Conservation (phyloP, 1,140 invertebrate species). For the Drosophila truncata region DNA sequence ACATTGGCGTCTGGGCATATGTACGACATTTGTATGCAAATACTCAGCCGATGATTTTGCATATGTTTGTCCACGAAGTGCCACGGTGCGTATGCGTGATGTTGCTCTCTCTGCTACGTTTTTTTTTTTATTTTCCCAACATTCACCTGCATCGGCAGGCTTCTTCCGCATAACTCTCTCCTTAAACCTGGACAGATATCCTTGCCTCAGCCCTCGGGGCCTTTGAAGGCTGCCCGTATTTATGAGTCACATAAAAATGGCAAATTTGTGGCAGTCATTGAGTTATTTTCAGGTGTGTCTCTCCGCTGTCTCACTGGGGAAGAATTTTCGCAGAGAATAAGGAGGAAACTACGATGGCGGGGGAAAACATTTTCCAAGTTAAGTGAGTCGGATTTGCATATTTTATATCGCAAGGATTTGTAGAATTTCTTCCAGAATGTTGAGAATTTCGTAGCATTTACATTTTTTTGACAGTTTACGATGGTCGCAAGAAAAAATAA, state of each 20-base stretch:
- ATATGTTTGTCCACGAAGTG: constrained; percentile 54
- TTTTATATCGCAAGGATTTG: constrained; percentile 37
- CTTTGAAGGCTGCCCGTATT: constrained; percentile 51
- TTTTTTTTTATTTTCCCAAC: constrained; percentile 35
- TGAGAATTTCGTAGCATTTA: constrained; percentile 41
- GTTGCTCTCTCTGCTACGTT: constrained; percentile 19
- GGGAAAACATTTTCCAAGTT: constrained; percentile 31
- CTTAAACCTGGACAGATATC: constrained; percentile 23
- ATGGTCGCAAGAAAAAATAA: not conserved
- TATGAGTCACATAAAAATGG: constrained; percentile 61
- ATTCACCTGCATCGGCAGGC: constrained; percentile 49
- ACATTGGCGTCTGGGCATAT: constrained; percentile 37
- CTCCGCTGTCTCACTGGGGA: constrained; percentile 40
- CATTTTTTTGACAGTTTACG: constrained; percentile 46
- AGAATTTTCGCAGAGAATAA: constrained; percentile 24
- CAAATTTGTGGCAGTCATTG: constrained; percentile 61
- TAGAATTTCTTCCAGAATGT: constrained; percentile 45
- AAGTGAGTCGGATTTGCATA: constrained; percentile 54
- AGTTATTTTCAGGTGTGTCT: constrained; percentile 49
- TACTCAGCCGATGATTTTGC: constrained; percentile 63
- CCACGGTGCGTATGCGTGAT: constrained; percentile 65
- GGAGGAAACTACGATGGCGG: constrained; percentile 5
- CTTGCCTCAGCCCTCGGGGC: constrained; percentile 20
- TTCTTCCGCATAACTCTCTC: constrained; percentile 1
- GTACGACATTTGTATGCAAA: constrained; percentile 74